Evolutionary conservation across 2,797 vertebrate species (phyloP).

Genomic region (Sylvia borin): DNA sequence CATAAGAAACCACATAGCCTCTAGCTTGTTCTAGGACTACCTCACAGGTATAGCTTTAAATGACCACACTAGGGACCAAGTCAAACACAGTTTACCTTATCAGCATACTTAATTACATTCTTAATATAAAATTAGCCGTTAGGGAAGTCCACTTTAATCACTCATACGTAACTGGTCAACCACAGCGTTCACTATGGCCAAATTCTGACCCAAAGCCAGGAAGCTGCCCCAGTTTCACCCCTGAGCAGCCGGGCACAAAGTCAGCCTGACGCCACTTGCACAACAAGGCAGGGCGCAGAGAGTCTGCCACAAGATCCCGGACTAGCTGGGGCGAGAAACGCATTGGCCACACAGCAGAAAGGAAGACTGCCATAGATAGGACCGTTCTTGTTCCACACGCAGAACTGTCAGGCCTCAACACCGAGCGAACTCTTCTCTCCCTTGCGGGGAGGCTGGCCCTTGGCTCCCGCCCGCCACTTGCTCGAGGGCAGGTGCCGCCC

Average conservation of each 20-base stretch:
- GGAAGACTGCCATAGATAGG: neutral
- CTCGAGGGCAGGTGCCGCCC: neutral
- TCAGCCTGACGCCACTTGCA: neutral
- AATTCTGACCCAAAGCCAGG: neutral
- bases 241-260: neutral
- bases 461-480: accelerated
- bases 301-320: accelerated
- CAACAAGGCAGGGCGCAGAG: accelerated
- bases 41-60: neutral
- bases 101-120: neutral
- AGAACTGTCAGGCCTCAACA: neutral
- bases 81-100: neutral
- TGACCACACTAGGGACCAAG: neutral
- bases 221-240: neutral
- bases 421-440: accelerated
- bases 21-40: neutral
- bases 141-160: neutral
- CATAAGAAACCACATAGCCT: neutral
- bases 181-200: neutral
- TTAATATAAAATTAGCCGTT: neutral
- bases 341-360: neutral
- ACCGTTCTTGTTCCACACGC: neutral
- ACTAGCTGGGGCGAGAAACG: accelerated
- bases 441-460: accelerated
- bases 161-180: neutral